A percentile compares a stretch with the other conserved stretches of the same genome.
These are phyloP conservation scores for Acrocephalus kingi DNA, from an alignment of 2,113 vertebrate genomes.

Conservation along the genomic window DNA sequence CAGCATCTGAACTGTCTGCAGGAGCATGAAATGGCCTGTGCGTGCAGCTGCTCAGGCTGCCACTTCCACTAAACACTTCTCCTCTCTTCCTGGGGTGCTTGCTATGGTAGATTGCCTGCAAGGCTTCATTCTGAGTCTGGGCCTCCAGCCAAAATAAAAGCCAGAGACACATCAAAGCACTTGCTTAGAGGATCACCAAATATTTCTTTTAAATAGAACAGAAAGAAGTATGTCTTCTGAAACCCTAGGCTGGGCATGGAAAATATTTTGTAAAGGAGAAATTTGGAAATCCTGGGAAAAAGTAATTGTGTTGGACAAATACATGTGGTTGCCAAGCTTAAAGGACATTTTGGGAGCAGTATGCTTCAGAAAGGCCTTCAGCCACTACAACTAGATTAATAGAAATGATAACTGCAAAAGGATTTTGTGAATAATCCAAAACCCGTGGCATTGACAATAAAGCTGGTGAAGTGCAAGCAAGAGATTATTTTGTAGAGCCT, in stretches of 20 bases:
- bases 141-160: conserved; percentile 23
- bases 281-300: background rate
- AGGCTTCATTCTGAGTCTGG: background rate
- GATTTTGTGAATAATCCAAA: background rate
- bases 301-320: background rate
- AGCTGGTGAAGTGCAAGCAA: background rate
- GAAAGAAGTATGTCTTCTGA: background rate
- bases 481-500: background rate
- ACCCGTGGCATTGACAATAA: background rate
- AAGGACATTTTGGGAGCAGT: background rate
- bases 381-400: background rate
- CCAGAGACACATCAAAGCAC: background rate
- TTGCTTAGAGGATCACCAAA: conserved; percentile 10
- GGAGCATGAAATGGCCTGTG: background rate
- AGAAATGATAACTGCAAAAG: background rate
- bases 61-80: background rate
- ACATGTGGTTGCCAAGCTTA: background rate
- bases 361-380: background rate
- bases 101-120: background rate
- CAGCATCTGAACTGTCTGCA: background rate
- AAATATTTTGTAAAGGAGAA: background rate
- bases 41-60: background rate
- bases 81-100: background rate
- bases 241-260: background rate
- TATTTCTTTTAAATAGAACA: background rate